Evolutionary conservation across 2,113 vertebrate species (phyloP).

Genomic region (Ranitomeya variabilis): DNA sequence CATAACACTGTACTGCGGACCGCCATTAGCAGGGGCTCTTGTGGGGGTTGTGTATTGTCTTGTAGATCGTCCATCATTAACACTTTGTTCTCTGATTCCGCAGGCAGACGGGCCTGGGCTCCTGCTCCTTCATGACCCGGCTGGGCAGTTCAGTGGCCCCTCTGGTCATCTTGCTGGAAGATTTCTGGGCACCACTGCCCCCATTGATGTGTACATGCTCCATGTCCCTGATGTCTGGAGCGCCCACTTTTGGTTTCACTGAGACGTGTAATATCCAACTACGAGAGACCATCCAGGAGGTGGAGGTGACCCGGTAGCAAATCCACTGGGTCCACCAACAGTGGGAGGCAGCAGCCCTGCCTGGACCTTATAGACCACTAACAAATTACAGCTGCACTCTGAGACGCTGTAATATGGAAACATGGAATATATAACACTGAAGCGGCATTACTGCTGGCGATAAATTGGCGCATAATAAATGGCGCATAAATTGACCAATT

Average conservation of each 20-base stretch:
- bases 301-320: conserved; percentile 74
- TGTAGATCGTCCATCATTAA: not conserved
- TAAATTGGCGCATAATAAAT: too few species aligned
- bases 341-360: not conserved
- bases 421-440: too few species aligned
- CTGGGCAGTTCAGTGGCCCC: conserved; percentile 78
- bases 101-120: conserved; percentile 82
- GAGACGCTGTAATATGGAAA: too few species aligned
- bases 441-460: too few species aligned
- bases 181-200: conserved; percentile 76
- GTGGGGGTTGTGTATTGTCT: not conserved
- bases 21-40: too few species aligned
- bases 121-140: conserved; percentile 74
- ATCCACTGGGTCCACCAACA: not conserved
- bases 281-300: conserved; percentile 81
- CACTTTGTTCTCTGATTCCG: conserved; percentile 6
- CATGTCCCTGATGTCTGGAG: conserved; percentile 65
- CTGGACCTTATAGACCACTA: too few species aligned
- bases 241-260: conserved; percentile 69
- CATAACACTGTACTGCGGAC: too few species aligned
- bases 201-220: conserved; percentile 69
- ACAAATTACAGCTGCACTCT: too few species aligned
- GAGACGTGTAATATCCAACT: conserved; percentile 75
- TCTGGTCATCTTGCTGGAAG: conserved; percentile 76
- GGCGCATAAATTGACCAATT: too few species aligned